Base-by-base conservation (phyloP, 1,140 invertebrate genomes). In the Papilio polytes region DNA sequence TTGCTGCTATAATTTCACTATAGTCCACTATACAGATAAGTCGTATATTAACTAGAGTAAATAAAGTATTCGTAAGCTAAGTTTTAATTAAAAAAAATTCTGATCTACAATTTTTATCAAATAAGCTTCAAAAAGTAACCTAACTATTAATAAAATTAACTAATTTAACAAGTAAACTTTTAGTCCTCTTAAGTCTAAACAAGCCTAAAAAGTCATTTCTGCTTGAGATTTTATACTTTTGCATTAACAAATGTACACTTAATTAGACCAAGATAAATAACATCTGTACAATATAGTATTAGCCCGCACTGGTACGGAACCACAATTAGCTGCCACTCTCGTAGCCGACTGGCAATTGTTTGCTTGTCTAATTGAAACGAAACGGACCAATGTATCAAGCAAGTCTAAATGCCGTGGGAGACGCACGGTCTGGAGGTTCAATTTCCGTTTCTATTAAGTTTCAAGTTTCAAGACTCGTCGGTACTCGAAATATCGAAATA, bases 341-440 rank as follows among this genome's bases (percentile, higher is more conserved):
- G 41, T 18, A 31, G 10, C 48, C 12, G 70, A 46, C 79, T 78
- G 66, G 26, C 74, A 48, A 76, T 80, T 80, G 73, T 77, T 82
- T 82, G 56, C 80, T 66, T 78, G 63, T 82, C 83, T 84, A 73
- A 84, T 82, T 76, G 74, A 51, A 76, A 76, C 74, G 41, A 76
- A 76, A 76, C 74, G 74, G 44, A 46, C 10, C 72, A n/a, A 44
- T 20, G 72, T 70, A 70, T 70, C 41, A 73, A 73, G 70, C 36
- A 73, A 44, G 18, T 12, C 31, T 74, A 51, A 48, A 76, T 51
- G 41, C 41, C 74, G 74, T 76, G 74, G 41, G 74, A 48, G 74
- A 76, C 41, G 10, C 12, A 20, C 13, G 15, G 70, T 73, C 72
- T 22, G 72, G 12, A 44, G 18, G 4, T 73, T 44, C 36, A 73